Base-by-base conservation (phyloP, 1,140 invertebrate species). In the Oedothorax gibbosus region DNA sequence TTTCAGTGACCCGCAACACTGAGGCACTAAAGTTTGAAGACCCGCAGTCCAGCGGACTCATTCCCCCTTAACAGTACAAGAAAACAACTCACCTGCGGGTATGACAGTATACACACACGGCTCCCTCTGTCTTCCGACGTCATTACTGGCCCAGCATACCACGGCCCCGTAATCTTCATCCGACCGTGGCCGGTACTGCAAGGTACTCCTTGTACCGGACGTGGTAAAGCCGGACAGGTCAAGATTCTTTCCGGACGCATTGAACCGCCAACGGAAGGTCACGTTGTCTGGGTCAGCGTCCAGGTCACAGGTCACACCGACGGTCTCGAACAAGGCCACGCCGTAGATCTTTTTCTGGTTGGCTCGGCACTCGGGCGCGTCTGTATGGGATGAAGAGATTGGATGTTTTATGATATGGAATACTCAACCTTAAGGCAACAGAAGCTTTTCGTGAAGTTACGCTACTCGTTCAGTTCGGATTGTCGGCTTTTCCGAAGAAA, bases 271-370 rank as follows among this genome's bases (percentile, higher is more conserved):
- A 2, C 83, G 66, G 66, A 87, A 87, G 14, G 86, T 86, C 10
- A 87, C 75, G 60, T 88, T 80, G 76, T 85, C 68, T 7, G 96
- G 96, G 88, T 96, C 95, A 85, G 95, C 94, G 87, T 96, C 95
- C 85, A 97, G 95, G 87, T 95, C 93, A 89, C 96, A 97, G 86
- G 93, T 93, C 81, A 97, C 90, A 57, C 93, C 92, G 14, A 96
- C 93, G 9, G 94, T 95, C 90, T 97, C 96, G 88, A 95, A 94
- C 88, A 95, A 95, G 78, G 96, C 91, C 8, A 95, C 95, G 2
- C 96, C 95, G 80, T 87, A 87, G 11, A 73, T 62, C 94, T 93
- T 88, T 95, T 95, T 86, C 92, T 92, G 75, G 90, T 90, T 87
- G 93, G 93, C 80, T 93, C 86, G 93, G 90, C 96, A 97, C 21